Evolutionary conservation across 2,888 invertebrate species (phyloP).

Genomic region (Axea sp.): DNA sequence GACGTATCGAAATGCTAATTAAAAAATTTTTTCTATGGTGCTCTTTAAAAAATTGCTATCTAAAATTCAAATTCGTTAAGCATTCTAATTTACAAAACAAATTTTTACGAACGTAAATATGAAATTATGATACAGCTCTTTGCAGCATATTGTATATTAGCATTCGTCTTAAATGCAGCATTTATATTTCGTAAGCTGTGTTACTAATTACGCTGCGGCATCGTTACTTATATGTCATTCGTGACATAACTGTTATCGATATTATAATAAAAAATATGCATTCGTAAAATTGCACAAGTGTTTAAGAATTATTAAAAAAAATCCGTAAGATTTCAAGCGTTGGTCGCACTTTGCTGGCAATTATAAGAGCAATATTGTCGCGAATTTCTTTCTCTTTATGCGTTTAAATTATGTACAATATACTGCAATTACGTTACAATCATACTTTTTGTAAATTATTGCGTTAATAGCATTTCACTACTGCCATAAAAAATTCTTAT

Average conservation of each 20-base stretch:
- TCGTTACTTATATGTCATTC: neutral
- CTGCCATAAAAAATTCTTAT: slow-evolving; percentile 55
- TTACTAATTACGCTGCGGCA: slow-evolving; percentile 3
- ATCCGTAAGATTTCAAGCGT: neutral
- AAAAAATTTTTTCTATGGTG: too few species aligned
- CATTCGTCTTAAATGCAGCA: neutral
- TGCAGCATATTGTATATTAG: too few species aligned
- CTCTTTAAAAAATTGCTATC: too few species aligned
- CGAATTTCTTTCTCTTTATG: slow-evolving; percentile 9
- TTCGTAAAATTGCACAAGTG: slow-evolving; percentile 1
- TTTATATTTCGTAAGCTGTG: slow-evolving; percentile 13
- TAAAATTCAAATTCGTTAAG: too few species aligned
- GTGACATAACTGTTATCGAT: slow-evolving; percentile 18
- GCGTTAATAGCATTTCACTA: slow-evolving; percentile 60
- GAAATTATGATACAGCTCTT: too few species aligned
- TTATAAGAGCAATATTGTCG: slow-evolving; percentile 22
- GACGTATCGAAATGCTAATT: too few species aligned
- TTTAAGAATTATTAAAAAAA: slow-evolving; percentile 8
- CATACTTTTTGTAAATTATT: slow-evolving; percentile 56
- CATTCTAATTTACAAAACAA: too few species aligned
- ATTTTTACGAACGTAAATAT: too few species aligned
- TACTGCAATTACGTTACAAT: slow-evolving; percentile 54
- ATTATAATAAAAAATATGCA: slow-evolving; percentile 5
- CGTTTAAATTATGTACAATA: slow-evolving; percentile 42
- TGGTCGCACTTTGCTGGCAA: neutral